A percentile compares a stretch with the other conserved stretches of the same genome.
phyloP scores from a whole-genome alignment of 2,797 vertebrate species.

The Poeciliopsis presidionis region DNA sequence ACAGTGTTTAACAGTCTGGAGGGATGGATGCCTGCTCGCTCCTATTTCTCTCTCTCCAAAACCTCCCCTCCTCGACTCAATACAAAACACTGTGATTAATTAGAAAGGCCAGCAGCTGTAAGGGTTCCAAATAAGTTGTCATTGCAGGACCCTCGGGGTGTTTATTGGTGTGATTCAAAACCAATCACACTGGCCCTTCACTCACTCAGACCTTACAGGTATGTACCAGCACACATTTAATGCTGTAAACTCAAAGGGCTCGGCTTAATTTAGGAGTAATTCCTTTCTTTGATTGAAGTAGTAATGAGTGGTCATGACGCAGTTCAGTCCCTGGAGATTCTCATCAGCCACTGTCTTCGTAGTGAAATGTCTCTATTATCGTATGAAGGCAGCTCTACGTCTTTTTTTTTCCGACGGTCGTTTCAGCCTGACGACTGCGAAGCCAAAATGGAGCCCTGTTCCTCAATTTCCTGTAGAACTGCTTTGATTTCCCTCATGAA shows the following conservation, averaged over 20 bases:
- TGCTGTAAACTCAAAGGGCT: constrained; percentile 43
- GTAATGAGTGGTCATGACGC: constrained; percentile 48
- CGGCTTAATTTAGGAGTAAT: constrained; percentile 50
- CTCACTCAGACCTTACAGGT: constrained; percentile 29
- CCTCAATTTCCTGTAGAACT: constrained; percentile 40
- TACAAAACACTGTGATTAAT: constrained; percentile 75
- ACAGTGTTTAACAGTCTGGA: constrained; percentile 68
- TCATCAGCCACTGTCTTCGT: constrained; percentile 42
- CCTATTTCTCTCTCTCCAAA: constrained; percentile 48
- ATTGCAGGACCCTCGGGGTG: constrained; percentile 44
- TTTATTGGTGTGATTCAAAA: constrained; percentile 43
- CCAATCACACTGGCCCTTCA: constrained; percentile 48
- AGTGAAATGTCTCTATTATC: constrained; percentile 31
- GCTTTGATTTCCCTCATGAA: constrained; percentile 22
- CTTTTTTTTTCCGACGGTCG: constrained; percentile 31
- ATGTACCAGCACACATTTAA: constrained; percentile 42
- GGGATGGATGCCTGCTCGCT: constrained; percentile 43
- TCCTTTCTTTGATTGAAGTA: constrained; percentile 52
- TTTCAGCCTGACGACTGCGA: constrained; percentile 37
- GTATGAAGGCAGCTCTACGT: constrained; percentile 35
- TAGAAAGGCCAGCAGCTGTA: constrained; percentile 61
- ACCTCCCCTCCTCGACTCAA: constrained; percentile 53
- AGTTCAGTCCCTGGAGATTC: constrained; percentile 55
- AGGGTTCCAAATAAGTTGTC: constrained; percentile 70
- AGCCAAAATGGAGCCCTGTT: constrained; percentile 40